These are phyloP conservation scores for Biston betularia DNA, from an alignment of 2,888 invertebrate species.

Conservation along the genomic window DNA sequence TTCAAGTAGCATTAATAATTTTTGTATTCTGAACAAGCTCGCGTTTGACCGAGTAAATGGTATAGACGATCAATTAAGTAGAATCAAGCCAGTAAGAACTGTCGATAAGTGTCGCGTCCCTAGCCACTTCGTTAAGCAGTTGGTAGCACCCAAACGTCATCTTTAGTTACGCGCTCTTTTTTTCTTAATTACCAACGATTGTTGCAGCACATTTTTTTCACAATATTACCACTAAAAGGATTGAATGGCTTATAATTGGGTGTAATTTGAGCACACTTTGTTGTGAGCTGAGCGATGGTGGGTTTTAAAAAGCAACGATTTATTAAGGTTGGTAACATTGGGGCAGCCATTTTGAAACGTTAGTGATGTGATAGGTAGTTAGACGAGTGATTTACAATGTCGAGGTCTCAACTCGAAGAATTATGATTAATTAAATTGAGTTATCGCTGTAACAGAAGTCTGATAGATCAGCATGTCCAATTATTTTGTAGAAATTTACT, in stretches of 20 bases:
- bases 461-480: slow-evolving; percentile 50
- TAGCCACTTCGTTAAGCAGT: slow-evolving; percentile 69
- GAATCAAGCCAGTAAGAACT: not conserved
- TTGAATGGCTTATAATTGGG: slow-evolving; percentile 85
- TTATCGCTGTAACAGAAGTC: slow-evolving; percentile 51
- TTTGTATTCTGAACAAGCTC: too few species aligned
- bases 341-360: slow-evolving; percentile 69
- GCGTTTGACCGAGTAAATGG: not conserved
- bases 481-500: slow-evolving; percentile 28
- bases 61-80: not conserved
- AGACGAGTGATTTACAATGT: slow-evolving; percentile 75
- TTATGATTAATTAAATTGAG: slow-evolving; percentile 74
- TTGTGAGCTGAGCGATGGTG: slow-evolving; percentile 64
- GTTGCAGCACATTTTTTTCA: slow-evolving; percentile 73
- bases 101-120: slow-evolving; percentile 60
- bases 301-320: slow-evolving; percentile 75
- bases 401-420: slow-evolving; percentile 57
- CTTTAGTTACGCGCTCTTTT: slow-evolving; percentile 78
- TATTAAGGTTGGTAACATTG: slow-evolving; percentile 68
- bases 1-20: too few species aligned
- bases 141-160: slow-evolving; percentile 74
- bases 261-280: slow-evolving; percentile 84
- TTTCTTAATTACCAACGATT: slow-evolving; percentile 81
- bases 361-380: slow-evolving; percentile 60
- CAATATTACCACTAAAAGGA: slow-evolving; percentile 75